Percentiles rank a stretch among this genome's conserved stretches.
These are phyloP conservation scores for Ochlodes sylvanus DNA, from an alignment of 2,888 invertebrate species.

Conservation along the genomic window DNA sequence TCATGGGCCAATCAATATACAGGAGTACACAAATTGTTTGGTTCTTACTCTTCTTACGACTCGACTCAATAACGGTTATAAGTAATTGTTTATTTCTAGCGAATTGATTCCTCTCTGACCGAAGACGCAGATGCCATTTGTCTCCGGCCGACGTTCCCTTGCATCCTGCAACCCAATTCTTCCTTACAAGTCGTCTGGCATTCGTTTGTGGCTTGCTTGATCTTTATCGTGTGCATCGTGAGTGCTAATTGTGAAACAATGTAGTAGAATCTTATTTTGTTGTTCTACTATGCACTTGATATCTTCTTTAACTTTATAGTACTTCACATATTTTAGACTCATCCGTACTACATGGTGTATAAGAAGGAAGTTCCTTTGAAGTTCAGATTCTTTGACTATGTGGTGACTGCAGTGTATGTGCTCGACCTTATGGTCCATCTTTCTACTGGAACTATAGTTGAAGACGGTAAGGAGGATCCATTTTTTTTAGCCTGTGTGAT, in stretches of 20 bases:
- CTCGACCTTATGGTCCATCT: slow-evolving; percentile 66
- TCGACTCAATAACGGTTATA: no score
- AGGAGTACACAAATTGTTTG: no score
- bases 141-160: slow-evolving; percentile 70
- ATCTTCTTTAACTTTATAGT: not conserved
- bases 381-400: slow-evolving; percentile 65
- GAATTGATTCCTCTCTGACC: slow-evolving; percentile 60
- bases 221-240: slow-evolving; percentile 62
- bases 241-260: slow-evolving; percentile 43
- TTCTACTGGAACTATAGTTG: slow-evolving; percentile 71
- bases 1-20: no score
- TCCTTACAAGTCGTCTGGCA: slow-evolving; percentile 66
- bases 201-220: slow-evolving; percentile 57
- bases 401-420: slow-evolving; percentile 57
- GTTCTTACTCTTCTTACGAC: no score
- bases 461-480: slow-evolving; percentile 60
- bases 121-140: slow-evolving; percentile 73
- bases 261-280: no score
- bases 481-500: not conserved
- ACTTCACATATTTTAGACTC: slow-evolving; percentile 51
- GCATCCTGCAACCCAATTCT: slow-evolving; percentile 70
- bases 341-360: slow-evolving; percentile 68
- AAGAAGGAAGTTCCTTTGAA: slow-evolving; percentile 51
- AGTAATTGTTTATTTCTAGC: slow-evolving; percentile 48
- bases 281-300: no score